Conservation (phyloP, 2,797 vertebrate genomes). For the Sciurus carolinensis region DNA sequence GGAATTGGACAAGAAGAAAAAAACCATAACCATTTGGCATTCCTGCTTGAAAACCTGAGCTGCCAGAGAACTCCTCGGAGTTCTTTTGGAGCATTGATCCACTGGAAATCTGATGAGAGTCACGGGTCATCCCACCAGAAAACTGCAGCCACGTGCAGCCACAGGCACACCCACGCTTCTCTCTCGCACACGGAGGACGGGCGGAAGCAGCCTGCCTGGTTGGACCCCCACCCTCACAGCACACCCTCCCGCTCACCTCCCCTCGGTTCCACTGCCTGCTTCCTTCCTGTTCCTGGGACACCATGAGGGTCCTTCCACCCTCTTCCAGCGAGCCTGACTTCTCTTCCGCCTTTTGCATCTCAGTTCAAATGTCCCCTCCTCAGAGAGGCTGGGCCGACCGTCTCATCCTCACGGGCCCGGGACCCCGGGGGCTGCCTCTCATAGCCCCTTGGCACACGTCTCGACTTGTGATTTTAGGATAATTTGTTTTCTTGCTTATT, state of each 20-base stretch:
- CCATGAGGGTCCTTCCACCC: background rate
- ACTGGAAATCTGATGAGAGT: background rate
- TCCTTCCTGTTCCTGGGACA: background rate
- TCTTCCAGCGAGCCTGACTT: background rate
- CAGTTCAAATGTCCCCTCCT: background rate
- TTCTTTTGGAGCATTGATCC: constrained; percentile 33
- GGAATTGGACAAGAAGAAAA: background rate
- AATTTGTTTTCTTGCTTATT: background rate
- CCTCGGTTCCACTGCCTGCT: background rate
- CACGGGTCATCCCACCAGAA: background rate
- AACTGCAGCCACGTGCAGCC: background rate
- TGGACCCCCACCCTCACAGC: background rate
- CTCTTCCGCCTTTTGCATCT: background rate
- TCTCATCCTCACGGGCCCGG: background rate
- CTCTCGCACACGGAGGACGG: too few species aligned
- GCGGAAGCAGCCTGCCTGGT: accelerated
- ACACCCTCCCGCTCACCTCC: too few species aligned
- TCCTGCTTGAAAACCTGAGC: constrained; percentile 11
- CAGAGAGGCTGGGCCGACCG: background rate
- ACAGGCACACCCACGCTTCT: too few species aligned
- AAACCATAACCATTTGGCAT: background rate
- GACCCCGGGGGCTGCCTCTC: accelerated
- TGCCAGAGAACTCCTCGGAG: constrained; percentile 40
- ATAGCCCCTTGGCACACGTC: background rate
- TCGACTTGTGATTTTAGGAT: background rate